phyloP scores from a whole-genome alignment of 2,888 invertebrate genomes.

The Gastracanthus pulcherrimus region DNA sequence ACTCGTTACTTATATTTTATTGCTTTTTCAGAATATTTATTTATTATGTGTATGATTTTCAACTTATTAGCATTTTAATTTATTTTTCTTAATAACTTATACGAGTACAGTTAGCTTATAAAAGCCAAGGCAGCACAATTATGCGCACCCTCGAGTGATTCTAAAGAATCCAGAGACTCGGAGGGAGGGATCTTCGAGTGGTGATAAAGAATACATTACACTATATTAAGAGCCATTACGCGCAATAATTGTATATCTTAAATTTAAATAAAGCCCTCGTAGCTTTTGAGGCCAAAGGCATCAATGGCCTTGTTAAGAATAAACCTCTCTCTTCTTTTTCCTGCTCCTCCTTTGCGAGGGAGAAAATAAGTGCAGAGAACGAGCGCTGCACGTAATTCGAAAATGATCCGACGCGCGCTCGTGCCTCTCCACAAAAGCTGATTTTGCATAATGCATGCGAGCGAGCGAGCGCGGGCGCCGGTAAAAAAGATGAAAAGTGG shows the following conservation, averaged over 20 bases:
- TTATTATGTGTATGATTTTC: too few species aligned
- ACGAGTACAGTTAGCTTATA: neutral
- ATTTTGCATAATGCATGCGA: slow-evolving; percentile 40
- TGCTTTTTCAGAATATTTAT: too few species aligned
- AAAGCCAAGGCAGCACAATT: neutral
- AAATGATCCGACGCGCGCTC: slow-evolving; percentile 35
- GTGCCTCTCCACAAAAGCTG: slow-evolving; percentile 44
- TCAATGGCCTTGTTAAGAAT: slow-evolving; percentile 48
- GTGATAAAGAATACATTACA: slow-evolving; percentile 27
- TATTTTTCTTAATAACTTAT: too few species aligned
- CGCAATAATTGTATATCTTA: slow-evolving; percentile 44
- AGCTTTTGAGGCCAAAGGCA: slow-evolving; percentile 12
- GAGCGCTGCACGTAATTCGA: slow-evolving; percentile 29
- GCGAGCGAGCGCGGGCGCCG: neutral
- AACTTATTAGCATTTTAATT: too few species aligned
- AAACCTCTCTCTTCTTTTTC: slow-evolving; percentile 27
- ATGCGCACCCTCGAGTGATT: neutral
- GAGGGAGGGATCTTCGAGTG: neutral
- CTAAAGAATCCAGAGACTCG: neutral
- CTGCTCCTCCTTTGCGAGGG: too few species aligned
- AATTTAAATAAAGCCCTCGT: slow-evolving; percentile 46
- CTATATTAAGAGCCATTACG: slow-evolving; percentile 28
- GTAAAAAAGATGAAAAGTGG: neutral
- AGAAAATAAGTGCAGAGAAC: neutral
- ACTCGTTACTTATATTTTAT: too few species aligned